Conservation (phyloP, 2,797 vertebrate species). For the Emys orbicularis region DNA sequence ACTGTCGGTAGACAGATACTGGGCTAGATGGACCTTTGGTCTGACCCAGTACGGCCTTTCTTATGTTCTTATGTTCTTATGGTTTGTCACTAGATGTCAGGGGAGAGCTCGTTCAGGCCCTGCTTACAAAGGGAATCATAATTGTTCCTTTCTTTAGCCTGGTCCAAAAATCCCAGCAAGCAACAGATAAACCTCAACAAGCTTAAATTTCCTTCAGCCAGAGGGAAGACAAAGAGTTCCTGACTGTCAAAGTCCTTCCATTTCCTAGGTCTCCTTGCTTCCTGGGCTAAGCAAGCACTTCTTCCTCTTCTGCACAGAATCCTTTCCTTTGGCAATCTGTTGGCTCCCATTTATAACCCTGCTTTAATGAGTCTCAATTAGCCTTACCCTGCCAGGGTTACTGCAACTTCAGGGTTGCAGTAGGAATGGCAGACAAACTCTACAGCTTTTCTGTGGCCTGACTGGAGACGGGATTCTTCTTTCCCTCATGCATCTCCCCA, state of each 20-base stretch:
- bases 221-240: too few relatives aligned
- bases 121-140: background rate
- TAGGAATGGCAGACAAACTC: background rate
- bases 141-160: background rate
- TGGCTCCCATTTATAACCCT: background rate
- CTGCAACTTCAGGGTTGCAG: background rate
- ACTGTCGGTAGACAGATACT: too few relatives aligned
- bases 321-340: background rate
- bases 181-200: background rate
- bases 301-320: background rate
- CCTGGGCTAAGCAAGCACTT: background rate
- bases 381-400: background rate
- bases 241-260: background rate
- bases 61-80: too few relatives aligned
- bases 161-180: background rate
- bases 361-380: background rate
- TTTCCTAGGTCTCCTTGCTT: background rate
- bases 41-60: too few relatives aligned
- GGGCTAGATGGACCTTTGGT: too few relatives aligned
- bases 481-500: fast-evolving
- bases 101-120: background rate
- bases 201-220: background rate
- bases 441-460: fast-evolving
- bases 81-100: background rate
- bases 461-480: fast-evolving